Percentiles rank a stretch among this genome's conserved stretches.
These are phyloP conservation scores for Harpagoxenus sublaevis DNA, from an alignment of 2,888 invertebrate genomes.

Conservation along the genomic window DNA sequence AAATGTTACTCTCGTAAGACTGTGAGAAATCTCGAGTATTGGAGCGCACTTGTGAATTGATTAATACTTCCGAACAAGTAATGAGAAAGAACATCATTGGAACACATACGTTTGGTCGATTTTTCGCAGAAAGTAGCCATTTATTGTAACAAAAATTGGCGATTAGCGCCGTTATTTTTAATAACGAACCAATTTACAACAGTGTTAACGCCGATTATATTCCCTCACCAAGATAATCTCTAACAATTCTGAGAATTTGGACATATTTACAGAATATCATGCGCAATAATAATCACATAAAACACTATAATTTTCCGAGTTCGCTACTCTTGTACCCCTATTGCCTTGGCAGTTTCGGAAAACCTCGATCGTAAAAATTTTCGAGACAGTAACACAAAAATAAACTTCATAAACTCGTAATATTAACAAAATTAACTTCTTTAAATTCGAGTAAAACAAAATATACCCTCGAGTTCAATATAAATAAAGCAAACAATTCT, in stretches of 20 bases:
- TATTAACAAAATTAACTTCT: background rate
- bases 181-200: constrained; percentile 60
- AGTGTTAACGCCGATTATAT: constrained; percentile 53
- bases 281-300: constrained; percentile 13
- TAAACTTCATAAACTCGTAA: background rate
- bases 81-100: constrained; percentile 60
- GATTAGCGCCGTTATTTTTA: constrained; percentile 22
- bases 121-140: constrained; percentile 71
- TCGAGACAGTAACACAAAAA: background rate
- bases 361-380: background rate
- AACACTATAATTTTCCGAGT: background rate
- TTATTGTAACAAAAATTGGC: constrained; percentile 72
- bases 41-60: constrained; percentile 19
- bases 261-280: constrained; percentile 8
- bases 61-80: constrained; percentile 3
- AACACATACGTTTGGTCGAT: constrained; percentile 65
- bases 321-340: background rate
- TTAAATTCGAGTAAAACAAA: background rate
- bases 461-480: background rate
- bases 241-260: constrained; percentile 60
- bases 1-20: background rate
- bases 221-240: background rate
- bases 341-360: background rate
- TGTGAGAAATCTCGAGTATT: constrained; percentile 12
- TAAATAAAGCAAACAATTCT: background rate